Percentiles rank a stretch among this genome's conserved stretches.
Conservation (phyloP, 92 coral and sea anemone genomes). For the Bergia sp. region DNA sequence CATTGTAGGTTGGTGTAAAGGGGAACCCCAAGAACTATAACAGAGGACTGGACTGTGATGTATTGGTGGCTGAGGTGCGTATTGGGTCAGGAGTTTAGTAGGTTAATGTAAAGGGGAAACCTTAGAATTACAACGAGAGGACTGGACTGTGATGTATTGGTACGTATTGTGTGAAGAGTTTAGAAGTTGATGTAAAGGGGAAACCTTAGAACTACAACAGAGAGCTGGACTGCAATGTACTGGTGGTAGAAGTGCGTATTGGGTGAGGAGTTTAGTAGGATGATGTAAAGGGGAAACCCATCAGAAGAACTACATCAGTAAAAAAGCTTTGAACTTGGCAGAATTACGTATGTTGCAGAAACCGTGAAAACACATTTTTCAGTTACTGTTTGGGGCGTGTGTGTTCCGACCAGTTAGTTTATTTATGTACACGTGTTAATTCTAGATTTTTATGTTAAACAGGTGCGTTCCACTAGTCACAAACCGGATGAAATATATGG, state of each 20-base stretch:
- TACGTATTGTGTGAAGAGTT: background rate
- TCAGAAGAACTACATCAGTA: no score
- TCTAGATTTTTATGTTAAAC: background rate
- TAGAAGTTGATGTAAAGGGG: slow-evolving; percentile 93
- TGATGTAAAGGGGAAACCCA: no score
- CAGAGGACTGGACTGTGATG: slow-evolving; percentile 96
- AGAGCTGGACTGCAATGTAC: slow-evolving; percentile 96
- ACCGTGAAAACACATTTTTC: background rate
- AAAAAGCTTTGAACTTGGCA: no score
- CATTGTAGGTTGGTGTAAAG: slow-evolving; percentile 90
- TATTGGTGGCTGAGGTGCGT: slow-evolving; percentile 98
- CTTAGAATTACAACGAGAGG: no score
- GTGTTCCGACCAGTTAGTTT: background rate
- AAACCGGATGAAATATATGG: slow-evolving; percentile 99
- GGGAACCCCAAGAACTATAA: slow-evolving; percentile 87
- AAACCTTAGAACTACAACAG: slow-evolving; percentile 82
- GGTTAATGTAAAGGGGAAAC: no score
- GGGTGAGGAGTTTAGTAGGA: background rate
- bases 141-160: no score
- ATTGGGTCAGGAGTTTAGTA: background rate
- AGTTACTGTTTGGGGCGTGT: background rate
- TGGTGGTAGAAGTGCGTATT: slow-evolving; percentile 89
- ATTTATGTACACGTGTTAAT: background rate
- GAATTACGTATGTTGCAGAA: no score
- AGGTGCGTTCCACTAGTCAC: slow-evolving; percentile 99